Base-by-base conservation (phyloP, 2,113 vertebrate genomes). In the Oryzias woworae region DNA sequence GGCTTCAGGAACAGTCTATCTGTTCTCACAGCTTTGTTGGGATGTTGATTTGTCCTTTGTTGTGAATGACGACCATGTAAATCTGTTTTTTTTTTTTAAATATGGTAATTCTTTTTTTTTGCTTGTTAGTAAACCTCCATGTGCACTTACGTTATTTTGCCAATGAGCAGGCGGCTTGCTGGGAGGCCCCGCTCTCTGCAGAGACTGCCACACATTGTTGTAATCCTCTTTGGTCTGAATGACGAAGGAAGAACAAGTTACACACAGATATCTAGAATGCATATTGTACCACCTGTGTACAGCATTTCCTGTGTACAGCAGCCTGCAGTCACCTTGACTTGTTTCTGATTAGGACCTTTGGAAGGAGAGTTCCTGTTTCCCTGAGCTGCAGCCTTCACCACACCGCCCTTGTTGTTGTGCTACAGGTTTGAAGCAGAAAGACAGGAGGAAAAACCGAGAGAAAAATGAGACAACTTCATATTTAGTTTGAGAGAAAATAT, bases 141-240 rank as follows among this genome's bases (percentile, higher is more conserved):
- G 51, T n/a, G 66, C 5, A 90, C 93, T 80, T 79, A 96, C 95
- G 87, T 93, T 90, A 54, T 92, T 92, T 28, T 94, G 92, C 75
- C 89, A 82, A 64, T 90, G 90, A 66, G 92, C 90, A 18, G 94
- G 92, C 58, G 91, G 75, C 53, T 92, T 88, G 1, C 90, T 92
- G 67, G 92, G 88, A 78, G 91, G 92, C 8, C 91, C 93, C 10
- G 93, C 88, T 71, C 77, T 92, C 81, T 96, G 96, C 71, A 98
- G 85, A 47, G 95, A 91, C 69, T 96, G 94, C 96, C 97, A 98
- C 73, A 97, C 94, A 71, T 91, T 94, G 53, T 84, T 92, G 79
- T 96, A 98, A 62, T 97, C 95, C 56, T 95, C 94, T 77, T 95
- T 88, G 57, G 49, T 68, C 91, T 92, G 65, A 2, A 54, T n/a